A percentile compares a stretch with the other conserved stretches of the same genome.
Evolutionary conservation across 2,113 vertebrate species (phyloP).

Genomic region (Oceanodroma tethys): DNA sequence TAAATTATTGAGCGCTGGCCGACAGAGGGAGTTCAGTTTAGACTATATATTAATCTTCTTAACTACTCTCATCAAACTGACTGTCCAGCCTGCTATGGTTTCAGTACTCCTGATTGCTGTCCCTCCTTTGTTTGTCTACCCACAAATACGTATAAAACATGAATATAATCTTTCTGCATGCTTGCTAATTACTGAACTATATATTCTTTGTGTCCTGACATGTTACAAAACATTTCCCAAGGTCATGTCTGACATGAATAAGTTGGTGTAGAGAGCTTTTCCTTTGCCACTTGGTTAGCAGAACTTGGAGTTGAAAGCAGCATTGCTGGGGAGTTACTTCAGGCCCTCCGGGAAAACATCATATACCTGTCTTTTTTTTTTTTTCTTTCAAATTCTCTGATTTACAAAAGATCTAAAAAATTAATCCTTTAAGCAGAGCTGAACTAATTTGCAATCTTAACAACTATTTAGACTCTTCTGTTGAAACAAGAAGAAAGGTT

Average conservation of each 20-base stretch:
- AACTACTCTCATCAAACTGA: slow-evolving; percentile 71
- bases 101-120: not conserved
- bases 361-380: not conserved
- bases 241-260: not conserved
- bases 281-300: not conserved
- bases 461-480: not conserved
- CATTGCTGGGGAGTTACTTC: not conserved
- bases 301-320: slow-evolving; percentile 14
- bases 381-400: not conserved
- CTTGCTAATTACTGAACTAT: slow-evolving; percentile 6
- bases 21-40: slow-evolving; percentile 44
- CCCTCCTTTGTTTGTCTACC: not conserved
- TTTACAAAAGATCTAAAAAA: slow-evolving; percentile 26
- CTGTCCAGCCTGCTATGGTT: not conserved
- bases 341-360: not conserved
- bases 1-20: slow-evolving; percentile 61
- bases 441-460: slow-evolving; percentile 42
- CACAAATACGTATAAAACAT: not conserved
- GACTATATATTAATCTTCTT: slow-evolving; percentile 75
- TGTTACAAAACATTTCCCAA: slow-evolving; percentile 3
- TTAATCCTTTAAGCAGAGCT: slow-evolving; percentile 12
- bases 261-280: not conserved
- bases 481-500: not conserved
- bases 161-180: not conserved
- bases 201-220: not conserved